These are phyloP conservation scores for Conomelus anceps DNA, from an alignment of 2,888 invertebrate species.

Conservation along the genomic window DNA sequence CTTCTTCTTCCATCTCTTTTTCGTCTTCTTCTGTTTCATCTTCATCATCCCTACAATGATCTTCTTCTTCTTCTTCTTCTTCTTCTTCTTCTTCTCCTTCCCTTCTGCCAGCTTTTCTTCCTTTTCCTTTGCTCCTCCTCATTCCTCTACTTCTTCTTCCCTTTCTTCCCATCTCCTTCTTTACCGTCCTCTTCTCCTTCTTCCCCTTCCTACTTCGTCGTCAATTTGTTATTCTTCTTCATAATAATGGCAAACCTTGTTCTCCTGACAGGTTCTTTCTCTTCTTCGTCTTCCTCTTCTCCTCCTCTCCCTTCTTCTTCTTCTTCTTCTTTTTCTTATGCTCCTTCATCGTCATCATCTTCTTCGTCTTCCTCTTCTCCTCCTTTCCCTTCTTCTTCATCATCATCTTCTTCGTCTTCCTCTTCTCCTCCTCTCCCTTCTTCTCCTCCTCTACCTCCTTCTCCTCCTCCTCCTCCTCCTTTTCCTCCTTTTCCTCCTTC, in stretches of 20 bases:
- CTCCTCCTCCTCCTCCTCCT: background rate
- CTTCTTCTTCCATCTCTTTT: too few relatives aligned
- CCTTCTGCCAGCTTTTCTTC: too few relatives aligned
- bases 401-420: background rate
- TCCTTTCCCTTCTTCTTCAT: background rate
- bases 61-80: too few relatives aligned
- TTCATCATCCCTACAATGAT: too few relatives aligned
- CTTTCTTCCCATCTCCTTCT: too few relatives aligned
- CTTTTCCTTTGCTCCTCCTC: too few relatives aligned
- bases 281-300: background rate
- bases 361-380: background rate
- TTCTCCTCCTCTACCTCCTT: background rate
- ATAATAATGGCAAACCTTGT: too few relatives aligned
- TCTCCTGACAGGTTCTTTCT: too few relatives aligned
- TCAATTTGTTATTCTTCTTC: background rate
- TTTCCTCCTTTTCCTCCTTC: background rate
- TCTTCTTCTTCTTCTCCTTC: too few relatives aligned
- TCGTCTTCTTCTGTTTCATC: too few relatives aligned
- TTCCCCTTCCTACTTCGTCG: background rate
- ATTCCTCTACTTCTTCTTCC: too few relatives aligned
- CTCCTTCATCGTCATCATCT: background rate
- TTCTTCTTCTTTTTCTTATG: background rate
- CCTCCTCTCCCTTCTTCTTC: background rate
- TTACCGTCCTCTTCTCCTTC: too few relatives aligned
- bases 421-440: background rate